These are phyloP conservation scores for Neofelis nebulosa DNA, from an alignment of 2,113 vertebrate genomes.

Conservation along the genomic window DNA sequence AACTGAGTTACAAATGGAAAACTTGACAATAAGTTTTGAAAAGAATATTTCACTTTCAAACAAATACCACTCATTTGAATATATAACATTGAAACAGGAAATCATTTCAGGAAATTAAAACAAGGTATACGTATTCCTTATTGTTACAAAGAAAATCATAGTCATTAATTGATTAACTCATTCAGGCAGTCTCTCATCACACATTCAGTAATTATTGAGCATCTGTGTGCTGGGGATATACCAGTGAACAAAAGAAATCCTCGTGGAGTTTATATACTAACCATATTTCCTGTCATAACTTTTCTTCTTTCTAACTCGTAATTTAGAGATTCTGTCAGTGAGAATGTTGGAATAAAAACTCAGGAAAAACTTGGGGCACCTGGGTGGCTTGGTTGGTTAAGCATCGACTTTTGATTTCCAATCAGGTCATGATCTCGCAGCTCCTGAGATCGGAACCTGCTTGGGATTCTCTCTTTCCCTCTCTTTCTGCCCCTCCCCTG, in stretches of 20 bases:
- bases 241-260: neutral
- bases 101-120: neutral
- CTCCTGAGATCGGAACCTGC: too few relatives aligned
- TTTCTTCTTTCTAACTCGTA: neutral
- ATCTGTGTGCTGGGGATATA: neutral
- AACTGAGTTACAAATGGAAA: neutral
- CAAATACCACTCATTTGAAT: constrained; percentile 1
- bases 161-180: neutral
- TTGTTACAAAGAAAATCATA: constrained; percentile 16
- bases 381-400: too few relatives aligned
- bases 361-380: neutral
- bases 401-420: too few relatives aligned
- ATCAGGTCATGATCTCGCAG: too few relatives aligned
- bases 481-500: too few relatives aligned
- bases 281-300: constrained; percentile 4
- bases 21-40: neutral
- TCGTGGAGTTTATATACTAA: neutral
- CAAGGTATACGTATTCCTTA: neutral
- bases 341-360: neutral
- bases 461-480: too few relatives aligned
- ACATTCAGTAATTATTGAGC: neutral
- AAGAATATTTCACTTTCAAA: constrained; percentile 18
- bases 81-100: neutral
- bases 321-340: neutral
- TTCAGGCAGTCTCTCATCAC: neutral